Percentiles rank a stretch among this genome's conserved stretches.
Evolutionary conservation across 1,140 invertebrate genomes (phyloP).

Genomic region (Catajapyx aquilonaris): DNA sequence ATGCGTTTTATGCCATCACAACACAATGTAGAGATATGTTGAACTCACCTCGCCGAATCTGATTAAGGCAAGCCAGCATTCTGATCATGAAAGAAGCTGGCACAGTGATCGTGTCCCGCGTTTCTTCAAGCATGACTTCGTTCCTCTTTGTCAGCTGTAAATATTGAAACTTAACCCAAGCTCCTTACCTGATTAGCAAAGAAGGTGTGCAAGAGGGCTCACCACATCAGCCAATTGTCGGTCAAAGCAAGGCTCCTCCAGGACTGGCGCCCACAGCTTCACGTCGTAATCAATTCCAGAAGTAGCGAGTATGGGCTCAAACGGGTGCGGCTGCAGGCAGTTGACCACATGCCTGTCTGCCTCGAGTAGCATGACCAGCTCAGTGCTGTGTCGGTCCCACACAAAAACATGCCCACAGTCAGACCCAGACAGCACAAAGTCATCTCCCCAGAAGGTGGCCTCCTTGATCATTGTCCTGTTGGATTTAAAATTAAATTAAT

Average conservation of each 20-base stretch:
- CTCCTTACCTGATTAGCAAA: neutral
- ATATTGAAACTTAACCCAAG: too few species aligned
- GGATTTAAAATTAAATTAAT: too few species aligned
- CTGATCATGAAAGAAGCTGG: conserved; percentile 74
- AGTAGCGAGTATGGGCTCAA: conserved; percentile 54
- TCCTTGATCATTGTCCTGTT: conserved; percentile 74
- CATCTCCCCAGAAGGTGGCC: conserved; percentile 67
- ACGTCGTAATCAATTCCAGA: conserved; percentile 81
- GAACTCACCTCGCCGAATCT: conserved; percentile 32
- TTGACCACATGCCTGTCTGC: conserved; percentile 75
- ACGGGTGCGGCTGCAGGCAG: conserved; percentile 67
- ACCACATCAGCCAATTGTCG: conserved; percentile 44
- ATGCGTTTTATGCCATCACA: too few species aligned
- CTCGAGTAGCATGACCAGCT: conserved; percentile 53
- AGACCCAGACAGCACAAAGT: conserved; percentile 63
- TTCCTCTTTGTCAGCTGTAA: conserved; percentile 59
- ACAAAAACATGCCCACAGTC: conserved; percentile 65
- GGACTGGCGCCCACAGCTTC: conserved; percentile 60
- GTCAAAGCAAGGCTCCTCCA: conserved; percentile 37
- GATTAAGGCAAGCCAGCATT: conserved; percentile 59
- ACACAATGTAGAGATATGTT: too few species aligned
- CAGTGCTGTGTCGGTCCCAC: conserved; percentile 34
- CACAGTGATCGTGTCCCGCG: conserved; percentile 70
- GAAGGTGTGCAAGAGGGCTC: conserved; percentile 13
- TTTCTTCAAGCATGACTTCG: conserved; percentile 71